A percentile compares a stretch with the other conserved stretches of the same genome.
These are phyloP conservation scores for Drepana arcuata DNA, from an alignment of 1,140 invertebrate genomes.

Conservation along the genomic window DNA sequence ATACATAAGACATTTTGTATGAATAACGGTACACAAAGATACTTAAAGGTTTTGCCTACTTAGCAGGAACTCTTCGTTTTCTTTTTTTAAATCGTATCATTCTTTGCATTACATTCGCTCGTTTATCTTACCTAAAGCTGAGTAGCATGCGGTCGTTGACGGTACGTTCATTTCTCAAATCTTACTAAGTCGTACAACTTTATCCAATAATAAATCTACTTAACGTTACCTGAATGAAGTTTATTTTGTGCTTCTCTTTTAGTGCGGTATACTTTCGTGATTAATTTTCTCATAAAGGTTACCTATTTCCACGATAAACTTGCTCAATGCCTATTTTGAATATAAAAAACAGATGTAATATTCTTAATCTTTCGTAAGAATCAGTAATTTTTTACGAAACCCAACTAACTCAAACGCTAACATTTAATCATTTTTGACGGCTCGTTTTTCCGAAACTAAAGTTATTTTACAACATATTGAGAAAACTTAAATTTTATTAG, in stretches of 20 bases:
- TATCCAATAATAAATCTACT: constrained; percentile 38
- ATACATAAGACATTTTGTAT: too few relatives aligned
- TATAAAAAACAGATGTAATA: too few relatives aligned
- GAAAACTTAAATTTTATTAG: constrained; percentile 32
- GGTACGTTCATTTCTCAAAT: constrained; percentile 53
- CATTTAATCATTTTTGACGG: too few relatives aligned
- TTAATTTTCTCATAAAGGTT: constrained; percentile 2
- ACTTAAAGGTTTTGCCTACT: background rate
- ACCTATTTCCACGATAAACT: too few relatives aligned
- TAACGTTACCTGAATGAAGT: constrained; percentile 13
- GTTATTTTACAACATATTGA: constrained; percentile 5
- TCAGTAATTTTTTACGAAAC: too few relatives aligned
- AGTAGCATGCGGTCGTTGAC: constrained; percentile 46
- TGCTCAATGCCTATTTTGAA: too few relatives aligned
- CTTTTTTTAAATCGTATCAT: constrained; percentile 23
- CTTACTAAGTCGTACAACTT: constrained; percentile 44
- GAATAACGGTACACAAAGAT: too few relatives aligned
- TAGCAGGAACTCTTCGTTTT: too few relatives aligned
- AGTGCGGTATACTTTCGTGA: constrained; percentile 13
- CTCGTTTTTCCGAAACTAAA: too few relatives aligned
- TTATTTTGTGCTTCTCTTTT: constrained; percentile 5
- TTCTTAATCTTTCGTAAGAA: too few relatives aligned
- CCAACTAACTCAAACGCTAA: too few relatives aligned
- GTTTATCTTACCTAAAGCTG: constrained; percentile 45
- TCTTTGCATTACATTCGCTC: constrained; percentile 41